Evolutionary conservation across 2,888 invertebrate species (phyloP).

Genomic region (Andrena bicolor): DNA sequence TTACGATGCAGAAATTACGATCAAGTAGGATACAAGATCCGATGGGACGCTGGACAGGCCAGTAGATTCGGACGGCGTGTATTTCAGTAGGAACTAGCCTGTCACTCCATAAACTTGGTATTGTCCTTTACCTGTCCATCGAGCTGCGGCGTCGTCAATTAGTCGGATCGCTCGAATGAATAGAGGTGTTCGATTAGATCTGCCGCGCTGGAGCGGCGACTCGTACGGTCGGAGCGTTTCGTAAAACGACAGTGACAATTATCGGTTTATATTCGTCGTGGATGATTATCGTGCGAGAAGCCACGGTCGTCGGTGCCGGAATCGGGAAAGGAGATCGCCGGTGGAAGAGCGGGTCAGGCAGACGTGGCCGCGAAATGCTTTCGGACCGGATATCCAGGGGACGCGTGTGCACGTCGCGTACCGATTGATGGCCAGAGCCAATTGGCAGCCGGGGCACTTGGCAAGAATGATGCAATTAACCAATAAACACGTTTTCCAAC

Average conservation of each 20-base stretch:
- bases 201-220: not conserved
- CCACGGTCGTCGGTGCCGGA: not conserved
- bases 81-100: no score
- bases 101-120: no score
- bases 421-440: conserved; percentile 77
- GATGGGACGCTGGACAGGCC: no score
- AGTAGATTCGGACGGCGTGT: no score
- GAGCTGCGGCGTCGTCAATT: conserved; percentile 34
- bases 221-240: conserved; percentile 19
- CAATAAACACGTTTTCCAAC: conserved; percentile 81
- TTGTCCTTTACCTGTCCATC: conserved; percentile 26
- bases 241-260: conserved; percentile 21
- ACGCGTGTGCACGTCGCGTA: conserved; percentile 64
- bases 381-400: conserved; percentile 71
- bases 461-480: conserved; percentile 83
- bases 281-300: conserved; percentile 11
- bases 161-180: conserved; percentile 43
- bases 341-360: not conserved
- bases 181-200: conserved; percentile 35
- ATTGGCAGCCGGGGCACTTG: conserved; percentile 79
- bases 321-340: conserved; percentile 16
- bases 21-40: not conserved
- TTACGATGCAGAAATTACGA: not conserved
- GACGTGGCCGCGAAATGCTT: conserved; percentile 66
- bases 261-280: conserved; percentile 29